Evolutionary conservation across 2,113 vertebrate genomes (phyloP), one percentile per base, ranked within the genome.

Genomic region (Pangasianodon gigas): DNA sequence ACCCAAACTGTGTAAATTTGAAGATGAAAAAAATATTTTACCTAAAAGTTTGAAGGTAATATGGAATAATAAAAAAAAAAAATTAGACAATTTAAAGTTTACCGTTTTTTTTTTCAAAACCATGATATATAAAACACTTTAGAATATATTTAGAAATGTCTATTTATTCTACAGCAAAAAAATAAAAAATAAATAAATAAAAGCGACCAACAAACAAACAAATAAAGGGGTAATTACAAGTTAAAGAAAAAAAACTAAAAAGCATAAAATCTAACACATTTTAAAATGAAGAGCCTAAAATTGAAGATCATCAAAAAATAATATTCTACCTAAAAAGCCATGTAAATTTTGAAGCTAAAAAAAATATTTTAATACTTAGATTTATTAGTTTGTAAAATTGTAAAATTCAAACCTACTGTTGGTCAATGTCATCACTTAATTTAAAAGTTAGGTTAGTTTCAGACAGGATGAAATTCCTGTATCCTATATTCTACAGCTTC

Each of bases 391-490:
- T 67, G 9, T 67, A 14, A 74, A 74, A 2, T 77, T 46, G 18
- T 44, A 9, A 46, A 77, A 48, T 26, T 21, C 24, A 51, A 77
- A 48, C 74, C 46, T 26, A 51, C 21, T 46, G 74, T 10, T 46
- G 7, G 6, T 75, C 71, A 24, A 2, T 3, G 6, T 48, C 74
- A 46, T 77, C 41, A 46, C 19, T 16, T 44, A 44, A 75, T 21
- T 77, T 46, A 24, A 46, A 10, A 24, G 26, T 18, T 41, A 18
- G 51, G 21, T 77, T 79, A 6, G 62, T 62, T 75, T 87, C 37
- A 87, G 32, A 29, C 54, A 19, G 32, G 87, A 67, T 37, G 77
- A 88, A 51, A 81, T 88, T n/a, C 87, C 77, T 48, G 48, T n/a
- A 51, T 88, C n/a, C 24, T 65, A 48, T 65, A 41, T 67, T 81